These are phyloP conservation scores for Imbricaverruca yamaguchii DNA, from an alignment of 2,888 invertebrate genomes.

Conservation along the genomic window DNA sequence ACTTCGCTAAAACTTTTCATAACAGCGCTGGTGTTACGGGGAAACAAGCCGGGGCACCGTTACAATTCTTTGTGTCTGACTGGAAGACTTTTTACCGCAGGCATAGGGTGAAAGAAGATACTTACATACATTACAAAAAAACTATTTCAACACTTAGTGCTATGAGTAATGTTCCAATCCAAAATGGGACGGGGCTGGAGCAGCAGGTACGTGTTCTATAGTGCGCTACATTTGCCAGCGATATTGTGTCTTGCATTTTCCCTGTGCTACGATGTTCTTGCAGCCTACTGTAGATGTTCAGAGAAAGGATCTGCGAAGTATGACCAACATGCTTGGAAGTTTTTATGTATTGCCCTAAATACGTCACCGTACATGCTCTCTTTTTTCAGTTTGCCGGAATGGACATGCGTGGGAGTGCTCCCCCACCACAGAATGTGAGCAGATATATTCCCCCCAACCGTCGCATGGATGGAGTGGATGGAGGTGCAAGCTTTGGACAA, in stretches of 20 bases:
- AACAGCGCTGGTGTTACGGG: not conserved
- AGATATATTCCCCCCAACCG: conserved; percentile 18
- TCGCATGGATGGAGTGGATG: not conserved
- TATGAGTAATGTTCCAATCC: conserved; percentile 33
- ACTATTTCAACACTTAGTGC: conserved; percentile 25
- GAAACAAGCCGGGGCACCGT: conserved; percentile 1
- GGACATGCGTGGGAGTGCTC: conserved; percentile 4
- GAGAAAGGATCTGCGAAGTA: no score
- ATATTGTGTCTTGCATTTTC: no score
- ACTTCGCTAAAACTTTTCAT: not conserved
- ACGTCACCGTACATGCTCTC: not conserved
- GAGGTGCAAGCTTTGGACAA: not conserved
- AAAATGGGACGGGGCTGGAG: conserved; percentile 33
- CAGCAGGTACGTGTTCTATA: conserved; percentile 29
- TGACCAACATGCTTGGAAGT: no score
- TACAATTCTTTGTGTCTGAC: not conserved
- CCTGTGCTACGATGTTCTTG: no score
- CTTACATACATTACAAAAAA: not conserved
- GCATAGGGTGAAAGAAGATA: not conserved
- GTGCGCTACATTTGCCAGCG: not conserved
- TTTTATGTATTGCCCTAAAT: no score
- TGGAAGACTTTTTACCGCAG: not conserved
- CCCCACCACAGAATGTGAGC: not conserved
- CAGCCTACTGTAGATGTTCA: no score
- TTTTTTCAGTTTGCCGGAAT: conserved; percentile 13